These are phyloP conservation scores for Dastarcus helophoroides DNA, from an alignment of 2,888 invertebrate genomes.

Conservation along the genomic window DNA sequence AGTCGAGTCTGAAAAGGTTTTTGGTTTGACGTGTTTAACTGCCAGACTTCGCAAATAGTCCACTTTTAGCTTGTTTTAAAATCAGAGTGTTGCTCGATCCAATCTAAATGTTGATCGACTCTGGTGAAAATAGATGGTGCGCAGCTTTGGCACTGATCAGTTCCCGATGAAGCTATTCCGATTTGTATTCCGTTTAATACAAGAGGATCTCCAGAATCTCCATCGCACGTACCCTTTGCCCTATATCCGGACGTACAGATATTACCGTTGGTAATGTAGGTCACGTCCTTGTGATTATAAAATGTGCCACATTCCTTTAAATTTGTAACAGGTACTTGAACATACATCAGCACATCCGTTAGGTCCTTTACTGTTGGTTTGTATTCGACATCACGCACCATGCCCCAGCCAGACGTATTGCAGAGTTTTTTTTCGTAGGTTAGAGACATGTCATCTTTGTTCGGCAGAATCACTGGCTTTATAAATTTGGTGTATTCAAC, in stretches of 20 bases:
- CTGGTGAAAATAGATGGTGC: constrained; percentile 20
- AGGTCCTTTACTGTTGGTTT: constrained; percentile 17
- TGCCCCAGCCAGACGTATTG: constrained; percentile 22
- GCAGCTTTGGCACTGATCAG: constrained; percentile 17
- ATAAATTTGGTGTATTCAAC: constrained; percentile 16
- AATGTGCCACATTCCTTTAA: constrained; percentile 16
- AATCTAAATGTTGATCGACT: constrained; percentile 17
- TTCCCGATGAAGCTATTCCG: constrained; percentile 21
- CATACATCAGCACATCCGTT: constrained; percentile 15
- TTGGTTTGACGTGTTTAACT: too few relatives aligned
- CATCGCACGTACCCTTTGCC: constrained; percentile 20
- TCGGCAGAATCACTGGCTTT: constrained; percentile 16
- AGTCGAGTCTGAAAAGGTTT: too few relatives aligned
- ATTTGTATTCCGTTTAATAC: constrained; percentile 15
- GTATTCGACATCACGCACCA: constrained; percentile 15
- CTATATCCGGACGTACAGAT: constrained; percentile 20
- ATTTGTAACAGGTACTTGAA: constrained; percentile 16
- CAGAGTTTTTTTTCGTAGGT: constrained; percentile 10
- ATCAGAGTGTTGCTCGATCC: constrained; percentile 21
- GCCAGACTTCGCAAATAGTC: too few relatives aligned
- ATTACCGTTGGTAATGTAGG: constrained; percentile 17
- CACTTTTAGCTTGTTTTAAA: too few relatives aligned
- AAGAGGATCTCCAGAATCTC: constrained; percentile 23
- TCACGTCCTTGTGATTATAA: constrained; percentile 17
- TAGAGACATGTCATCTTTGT: constrained; percentile 12